A percentile compares a stretch with the other conserved stretches of the same genome.
Conservation (phyloP, 2,797 vertebrate species). For the Steatocranus sp. region DNA sequence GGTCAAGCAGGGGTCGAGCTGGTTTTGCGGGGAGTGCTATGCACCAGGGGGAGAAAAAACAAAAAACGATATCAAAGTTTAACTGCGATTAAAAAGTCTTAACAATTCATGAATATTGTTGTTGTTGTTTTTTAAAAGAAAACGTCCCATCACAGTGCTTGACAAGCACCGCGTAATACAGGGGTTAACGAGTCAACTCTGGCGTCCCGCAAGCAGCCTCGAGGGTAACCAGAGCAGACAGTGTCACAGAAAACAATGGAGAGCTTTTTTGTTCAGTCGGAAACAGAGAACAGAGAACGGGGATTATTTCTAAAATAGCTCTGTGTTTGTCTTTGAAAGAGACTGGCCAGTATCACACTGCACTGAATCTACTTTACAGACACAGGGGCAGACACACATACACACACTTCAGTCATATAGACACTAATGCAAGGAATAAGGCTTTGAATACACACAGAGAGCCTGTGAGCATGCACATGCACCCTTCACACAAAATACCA, state of each 20-base stretch:
- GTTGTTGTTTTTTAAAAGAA: neutral
- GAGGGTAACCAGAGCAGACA: conserved; percentile 48
- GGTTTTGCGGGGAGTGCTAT: neutral
- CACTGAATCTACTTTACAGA: conserved; percentile 29
- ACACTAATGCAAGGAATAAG: neutral
- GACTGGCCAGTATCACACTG: conserved; percentile 57
- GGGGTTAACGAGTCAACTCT: conserved; percentile 48
- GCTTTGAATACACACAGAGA: conserved; percentile 19
- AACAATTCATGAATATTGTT: neutral
- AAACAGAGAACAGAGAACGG: conserved; percentile 45
- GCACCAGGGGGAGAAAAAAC: neutral
- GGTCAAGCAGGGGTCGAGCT: neutral
- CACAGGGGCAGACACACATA: neutral
- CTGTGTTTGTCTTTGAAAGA: conserved; percentile 64
- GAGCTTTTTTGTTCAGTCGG: conserved; percentile 33
- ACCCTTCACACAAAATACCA: neutral
- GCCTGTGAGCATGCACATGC: conserved; percentile 23
- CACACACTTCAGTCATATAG: neutral
- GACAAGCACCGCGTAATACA: conserved; percentile 9
- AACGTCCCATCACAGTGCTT: neutral
- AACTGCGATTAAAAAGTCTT: neutral
- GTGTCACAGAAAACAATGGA: conserved; percentile 46
- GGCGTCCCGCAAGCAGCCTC: conserved; percentile 16
- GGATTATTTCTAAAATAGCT: conserved; percentile 64
- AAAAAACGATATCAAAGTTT: neutral